Conservation (phyloP, 2,113 vertebrate genomes). For the Amazona guildingii region DNA sequence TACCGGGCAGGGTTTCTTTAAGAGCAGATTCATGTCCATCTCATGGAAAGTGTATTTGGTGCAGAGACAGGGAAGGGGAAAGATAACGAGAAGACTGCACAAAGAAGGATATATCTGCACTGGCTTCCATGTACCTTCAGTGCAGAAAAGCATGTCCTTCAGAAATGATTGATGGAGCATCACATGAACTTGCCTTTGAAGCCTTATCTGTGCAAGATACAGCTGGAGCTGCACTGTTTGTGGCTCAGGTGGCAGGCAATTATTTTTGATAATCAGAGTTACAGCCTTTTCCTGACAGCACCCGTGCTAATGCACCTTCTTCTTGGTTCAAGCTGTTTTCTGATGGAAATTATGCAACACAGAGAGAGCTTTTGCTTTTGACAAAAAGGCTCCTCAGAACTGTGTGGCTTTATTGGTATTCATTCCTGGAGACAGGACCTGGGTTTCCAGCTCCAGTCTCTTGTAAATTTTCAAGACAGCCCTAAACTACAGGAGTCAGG, state of each 20-base stretch:
- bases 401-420: not conserved
- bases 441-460: not conserved
- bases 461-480: not conserved
- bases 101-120: not conserved
- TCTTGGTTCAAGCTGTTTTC: not conserved
- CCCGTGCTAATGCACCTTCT: not conserved
- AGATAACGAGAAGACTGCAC: not conserved
- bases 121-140: not conserved
- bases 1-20: fast-evolving
- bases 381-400: not conserved
- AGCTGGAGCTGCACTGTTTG: not conserved
- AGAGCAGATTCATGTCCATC: not conserved
- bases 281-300: not conserved
- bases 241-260: not conserved
- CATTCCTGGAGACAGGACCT: not conserved
- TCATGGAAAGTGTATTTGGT: not conserved
- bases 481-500: not conserved
- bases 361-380: not conserved
- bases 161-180: not conserved
- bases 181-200: not conserved
- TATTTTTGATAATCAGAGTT: not conserved
- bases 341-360: not conserved
- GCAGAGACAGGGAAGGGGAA: not conserved
- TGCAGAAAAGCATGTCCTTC: not conserved
- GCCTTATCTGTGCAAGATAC: not conserved